Evolutionary conservation across 2,797 vertebrate species (phyloP).

Genomic region (Lagodon rhomboides): DNA sequence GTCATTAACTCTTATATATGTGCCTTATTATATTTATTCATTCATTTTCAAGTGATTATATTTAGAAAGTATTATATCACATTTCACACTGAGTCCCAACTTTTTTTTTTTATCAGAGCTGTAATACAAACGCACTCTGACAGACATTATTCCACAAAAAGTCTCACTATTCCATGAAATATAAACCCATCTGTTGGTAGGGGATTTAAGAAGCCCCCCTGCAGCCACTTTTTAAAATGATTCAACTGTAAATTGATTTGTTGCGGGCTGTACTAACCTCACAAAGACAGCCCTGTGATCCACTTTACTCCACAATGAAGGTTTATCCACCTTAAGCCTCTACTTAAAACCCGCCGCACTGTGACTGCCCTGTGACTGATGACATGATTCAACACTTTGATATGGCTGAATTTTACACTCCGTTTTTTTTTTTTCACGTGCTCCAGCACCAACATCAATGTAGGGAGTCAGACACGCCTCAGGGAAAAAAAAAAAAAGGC

Average conservation of each 20-base stretch:
- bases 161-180: slow-evolving; percentile 56
- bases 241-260: slow-evolving; percentile 66
- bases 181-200: slow-evolving; percentile 64
- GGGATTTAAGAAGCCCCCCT: slow-evolving; percentile 60
- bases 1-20: too few species aligned
- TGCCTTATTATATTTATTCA: too few species aligned
- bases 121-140: slow-evolving; percentile 2
- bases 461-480: slow-evolving; percentile 38
- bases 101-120: too few species aligned
- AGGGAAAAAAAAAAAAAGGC: slow-evolving; percentile 22
- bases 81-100: too few species aligned
- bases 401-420: slow-evolving; percentile 29
- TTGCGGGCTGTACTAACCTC: slow-evolving; percentile 57
- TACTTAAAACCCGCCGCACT: slow-evolving; percentile 50
- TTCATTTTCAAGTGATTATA: too few species aligned
- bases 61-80: too few species aligned
- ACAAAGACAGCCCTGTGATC: slow-evolving; percentile 66
- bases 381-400: slow-evolving; percentile 29
- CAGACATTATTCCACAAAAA: slow-evolving; percentile 32
- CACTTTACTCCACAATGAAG: slow-evolving; percentile 59
- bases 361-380: slow-evolving; percentile 39
- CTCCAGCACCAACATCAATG: slow-evolving; percentile 14
- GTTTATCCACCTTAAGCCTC: slow-evolving; percentile 67
- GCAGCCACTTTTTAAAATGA: slow-evolving; percentile 60
- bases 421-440: slow-evolving; percentile 12